Conservation (phyloP, 2,113 vertebrate species). For the Marcusenius ussheri region DNA sequence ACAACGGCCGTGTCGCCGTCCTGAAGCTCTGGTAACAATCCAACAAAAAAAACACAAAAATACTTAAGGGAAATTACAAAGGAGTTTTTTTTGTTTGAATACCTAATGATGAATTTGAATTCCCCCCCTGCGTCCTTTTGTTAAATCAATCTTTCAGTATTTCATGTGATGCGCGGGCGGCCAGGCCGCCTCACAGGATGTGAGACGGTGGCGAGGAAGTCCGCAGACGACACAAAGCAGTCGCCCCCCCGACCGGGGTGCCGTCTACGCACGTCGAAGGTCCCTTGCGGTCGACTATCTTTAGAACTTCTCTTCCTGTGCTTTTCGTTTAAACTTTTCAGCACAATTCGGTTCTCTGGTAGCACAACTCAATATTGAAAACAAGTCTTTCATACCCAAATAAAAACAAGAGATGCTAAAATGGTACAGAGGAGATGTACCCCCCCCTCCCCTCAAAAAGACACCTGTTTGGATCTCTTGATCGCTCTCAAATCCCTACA, state of each 20-base stretch:
- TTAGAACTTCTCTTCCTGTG: constrained; percentile 8
- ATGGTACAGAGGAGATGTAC: neutral
- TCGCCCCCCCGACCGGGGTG: neutral
- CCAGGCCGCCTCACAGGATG: constrained; percentile 36
- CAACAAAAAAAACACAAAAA: neutral
- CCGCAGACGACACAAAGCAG: constrained; percentile 28
- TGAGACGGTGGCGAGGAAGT: constrained; percentile 26
- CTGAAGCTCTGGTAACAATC: neutral
- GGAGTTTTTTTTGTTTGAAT: constrained; percentile 18
- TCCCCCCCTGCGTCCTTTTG: constrained; percentile 2
- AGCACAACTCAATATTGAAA: neutral
- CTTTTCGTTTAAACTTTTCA: neutral
- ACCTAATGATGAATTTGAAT: constrained; percentile 8
- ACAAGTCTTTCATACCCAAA: no score
- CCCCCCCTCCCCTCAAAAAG: neutral
- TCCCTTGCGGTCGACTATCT: constrained; percentile 3
- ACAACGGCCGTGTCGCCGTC: neutral
- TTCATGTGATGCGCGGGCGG: constrained; percentile 20
- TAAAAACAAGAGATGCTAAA: neutral
- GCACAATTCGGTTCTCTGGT: neutral
- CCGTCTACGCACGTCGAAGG: constrained; percentile 21
- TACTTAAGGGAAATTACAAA: constrained; percentile 18
- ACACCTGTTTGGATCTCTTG: neutral
- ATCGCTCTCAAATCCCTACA: neutral
- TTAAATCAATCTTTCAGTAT: constrained; percentile 16